Base-by-base conservation (phyloP, 2,113 vertebrate genomes). In the Scomber colias region DNA sequence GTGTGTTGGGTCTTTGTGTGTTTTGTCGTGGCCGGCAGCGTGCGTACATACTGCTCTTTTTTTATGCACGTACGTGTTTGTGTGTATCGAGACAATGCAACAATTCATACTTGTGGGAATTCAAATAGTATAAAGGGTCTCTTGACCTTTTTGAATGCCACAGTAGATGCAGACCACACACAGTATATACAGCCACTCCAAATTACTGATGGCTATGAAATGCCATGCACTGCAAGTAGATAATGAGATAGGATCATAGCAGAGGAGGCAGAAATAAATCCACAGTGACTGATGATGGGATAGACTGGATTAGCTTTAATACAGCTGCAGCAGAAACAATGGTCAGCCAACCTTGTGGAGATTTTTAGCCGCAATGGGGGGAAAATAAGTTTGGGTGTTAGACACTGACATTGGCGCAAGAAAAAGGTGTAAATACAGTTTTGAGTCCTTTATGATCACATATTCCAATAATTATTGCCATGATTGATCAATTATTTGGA, bases 111-210 rank as follows among this genome's bases (percentile, higher is more conserved):
- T 64, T 62, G 60, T 69, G 17, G 71, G 74, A 64, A 63, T 61
- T 82, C 62, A 79, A 81, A 81, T 45, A 73, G 62, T 9, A 73
- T 27, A 79, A 75, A 79, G 46, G 48, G n/a, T 50, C 53, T 75
- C 67, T 76, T 85, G 81, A 88, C 89, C 90, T 88, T 88, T 83
- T 49, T 71, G 77, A 79, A 84, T 86, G 75, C 76, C 83, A 82
- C 53, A 11, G 61, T 77, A 68, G 70, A 74, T 67, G 62, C 62
- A 75, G 83, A 76, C 86, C 85, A 83, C 87, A 86, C 78, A 80
- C 59, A 82, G 65, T 6, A 71, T 31, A 49, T 78, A 75, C 84
- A 78, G 70, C 56, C 66, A 21, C 69, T 81, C 63, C 74, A 88
- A 65, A 77, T 81, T 30, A 78, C 65, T 8, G 55, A 82, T 74